Conservation (phyloP, 92 coral and sea anemone genomes). For the Zoanthus gigantus region DNA sequence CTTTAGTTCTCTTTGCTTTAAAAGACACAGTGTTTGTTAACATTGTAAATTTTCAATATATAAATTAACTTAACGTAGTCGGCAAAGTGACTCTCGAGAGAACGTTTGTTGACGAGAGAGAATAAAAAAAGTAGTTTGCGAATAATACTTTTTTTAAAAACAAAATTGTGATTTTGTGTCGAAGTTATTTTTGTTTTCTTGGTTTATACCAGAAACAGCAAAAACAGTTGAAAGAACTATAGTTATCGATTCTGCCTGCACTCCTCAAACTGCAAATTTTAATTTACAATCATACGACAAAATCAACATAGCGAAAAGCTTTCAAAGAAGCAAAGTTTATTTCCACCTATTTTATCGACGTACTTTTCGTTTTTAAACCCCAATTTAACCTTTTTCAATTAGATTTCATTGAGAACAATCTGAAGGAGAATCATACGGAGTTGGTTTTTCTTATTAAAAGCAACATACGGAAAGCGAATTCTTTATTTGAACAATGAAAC, state of each 20-base stretch:
- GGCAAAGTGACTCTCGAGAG: neutral
- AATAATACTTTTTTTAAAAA: neutral
- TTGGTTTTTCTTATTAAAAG: conserved; percentile 65
- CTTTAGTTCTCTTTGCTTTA: conserved; percentile 21
- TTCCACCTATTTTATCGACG: conserved; percentile 48
- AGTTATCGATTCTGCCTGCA: neutral
- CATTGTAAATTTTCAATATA: conserved; percentile 14
- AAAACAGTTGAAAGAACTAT: conserved; percentile 12
- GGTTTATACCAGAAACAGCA: neutral
- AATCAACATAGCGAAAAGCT: conserved; percentile 57
- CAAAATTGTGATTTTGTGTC: neutral
- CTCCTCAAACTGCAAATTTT: conserved; percentile 27
- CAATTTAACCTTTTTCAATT: conserved; percentile 54
- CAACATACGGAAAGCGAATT: conserved; percentile 61
- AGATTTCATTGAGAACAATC: conserved; percentile 62
- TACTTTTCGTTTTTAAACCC: conserved; percentile 47
- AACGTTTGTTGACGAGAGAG: neutral
- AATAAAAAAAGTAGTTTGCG: neutral
- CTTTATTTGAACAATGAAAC: conserved; percentile 72
- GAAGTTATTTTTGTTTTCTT: neutral
- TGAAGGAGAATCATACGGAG: conserved; percentile 48
- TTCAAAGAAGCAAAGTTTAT: conserved; percentile 42
- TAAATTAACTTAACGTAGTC: conserved; percentile 13
- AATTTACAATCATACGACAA: conserved; percentile 34
- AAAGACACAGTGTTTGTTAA: conserved; percentile 34